Evolutionary conservation across 2,797 vertebrate genomes (phyloP).

Genomic region (Mormyrus hasselquistii): DNA sequence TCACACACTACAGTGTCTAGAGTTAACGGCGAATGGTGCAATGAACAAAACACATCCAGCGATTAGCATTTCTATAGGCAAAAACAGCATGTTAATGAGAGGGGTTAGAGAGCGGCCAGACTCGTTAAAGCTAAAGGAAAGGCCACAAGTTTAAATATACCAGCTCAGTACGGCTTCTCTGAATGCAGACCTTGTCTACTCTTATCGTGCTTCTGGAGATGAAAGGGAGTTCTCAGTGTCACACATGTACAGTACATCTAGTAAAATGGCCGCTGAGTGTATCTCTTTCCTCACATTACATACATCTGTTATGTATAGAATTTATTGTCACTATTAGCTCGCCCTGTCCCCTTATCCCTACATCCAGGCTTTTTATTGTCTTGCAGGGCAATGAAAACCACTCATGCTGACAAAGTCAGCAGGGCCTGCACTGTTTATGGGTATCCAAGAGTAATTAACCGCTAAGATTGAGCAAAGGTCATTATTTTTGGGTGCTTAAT

Average conservation of each 20-base stretch:
- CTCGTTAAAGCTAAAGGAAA: not conserved
- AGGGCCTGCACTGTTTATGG: slow-evolving; percentile 45
- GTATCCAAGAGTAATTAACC: slow-evolving; percentile 37
- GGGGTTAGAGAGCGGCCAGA: not conserved
- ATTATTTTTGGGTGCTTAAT: slow-evolving; percentile 45
- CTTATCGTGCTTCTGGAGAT: not conserved
- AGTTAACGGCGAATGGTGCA: not conserved
- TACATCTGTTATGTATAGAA: not conserved
- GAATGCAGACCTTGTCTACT: not conserved
- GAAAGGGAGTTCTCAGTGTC: not conserved
- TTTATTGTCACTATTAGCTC: not conserved
- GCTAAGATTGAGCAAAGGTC: slow-evolving; percentile 46
- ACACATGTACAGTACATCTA: not conserved
- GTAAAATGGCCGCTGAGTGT: not conserved
- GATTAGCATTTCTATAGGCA: not conserved
- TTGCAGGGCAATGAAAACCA: slow-evolving; percentile 51
- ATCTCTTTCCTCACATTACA: not conserved
- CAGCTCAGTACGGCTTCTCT: not conserved
- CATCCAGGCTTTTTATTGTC: slow-evolving; percentile 43
- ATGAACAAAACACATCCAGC: not conserved
- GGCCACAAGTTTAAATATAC: not conserved
- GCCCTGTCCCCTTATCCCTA: slow-evolving; percentile 34
- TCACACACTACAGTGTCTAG: not conserved
- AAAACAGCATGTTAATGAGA: not conserved
- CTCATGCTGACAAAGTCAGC: slow-evolving; percentile 39